Conservation (phyloP, 2,797 vertebrate species). For the Euphonia xanthogaster region DNA sequence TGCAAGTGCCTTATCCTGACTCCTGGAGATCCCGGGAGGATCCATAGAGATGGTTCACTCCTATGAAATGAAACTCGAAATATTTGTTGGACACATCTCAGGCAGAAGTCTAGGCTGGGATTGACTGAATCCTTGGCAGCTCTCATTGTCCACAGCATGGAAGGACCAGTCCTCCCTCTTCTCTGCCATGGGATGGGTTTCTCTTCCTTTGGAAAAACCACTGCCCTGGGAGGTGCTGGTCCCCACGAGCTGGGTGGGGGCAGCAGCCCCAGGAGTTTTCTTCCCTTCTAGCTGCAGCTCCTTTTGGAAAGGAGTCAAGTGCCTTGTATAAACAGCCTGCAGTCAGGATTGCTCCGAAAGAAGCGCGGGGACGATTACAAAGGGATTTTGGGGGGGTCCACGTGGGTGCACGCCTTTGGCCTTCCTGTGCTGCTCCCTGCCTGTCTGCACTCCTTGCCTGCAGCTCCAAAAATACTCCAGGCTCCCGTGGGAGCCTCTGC, state of each 20-base stretch:
- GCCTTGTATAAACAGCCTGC: background rate
- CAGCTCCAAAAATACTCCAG: background rate
- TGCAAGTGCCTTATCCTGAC: background rate
- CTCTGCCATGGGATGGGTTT: background rate
- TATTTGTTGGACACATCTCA: background rate
- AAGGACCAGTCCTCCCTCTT: background rate
- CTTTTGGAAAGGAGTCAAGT: background rate
- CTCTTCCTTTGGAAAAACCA: background rate
- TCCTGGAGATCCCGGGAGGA: background rate
- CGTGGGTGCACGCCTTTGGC: background rate
- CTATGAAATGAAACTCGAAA: background rate
- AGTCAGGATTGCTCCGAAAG: background rate
- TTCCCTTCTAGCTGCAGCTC: background rate
- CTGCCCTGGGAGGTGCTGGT: background rate
- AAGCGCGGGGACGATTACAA: background rate
- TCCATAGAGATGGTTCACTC: background rate
- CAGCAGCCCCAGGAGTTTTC: background rate
- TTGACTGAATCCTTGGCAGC: fast-evolving
- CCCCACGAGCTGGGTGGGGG: background rate
- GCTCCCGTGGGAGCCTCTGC: background rate
- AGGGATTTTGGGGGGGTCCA: background rate
- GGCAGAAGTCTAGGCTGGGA: background rate
- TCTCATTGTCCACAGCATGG: background rate
- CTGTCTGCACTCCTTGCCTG: background rate
- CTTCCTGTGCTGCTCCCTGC: background rate